These are phyloP conservation scores for Saturnia japonica DNA, from an alignment of 2,888 invertebrate genomes.

Conservation along the genomic window DNA sequence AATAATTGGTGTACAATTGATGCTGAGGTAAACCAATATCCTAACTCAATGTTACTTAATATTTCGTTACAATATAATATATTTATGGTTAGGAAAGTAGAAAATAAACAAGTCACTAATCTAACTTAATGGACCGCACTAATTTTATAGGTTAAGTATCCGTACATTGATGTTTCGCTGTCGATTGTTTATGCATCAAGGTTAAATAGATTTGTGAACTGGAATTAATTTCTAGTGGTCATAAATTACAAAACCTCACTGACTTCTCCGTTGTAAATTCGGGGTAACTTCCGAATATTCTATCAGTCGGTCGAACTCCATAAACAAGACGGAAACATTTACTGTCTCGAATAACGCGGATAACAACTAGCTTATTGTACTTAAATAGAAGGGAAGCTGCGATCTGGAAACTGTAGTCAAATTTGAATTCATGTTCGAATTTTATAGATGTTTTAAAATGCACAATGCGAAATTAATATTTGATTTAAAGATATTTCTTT, in stretches of 20 bases:
- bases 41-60: not conserved
- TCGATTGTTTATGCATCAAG: not conserved
- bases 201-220: constrained; percentile 12
- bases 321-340: constrained; percentile 28
- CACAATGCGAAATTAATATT: not conserved
- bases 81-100: not conserved
- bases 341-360: constrained; percentile 25
- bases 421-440: not conserved
- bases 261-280: constrained; percentile 27
- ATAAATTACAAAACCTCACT: constrained; percentile 25
- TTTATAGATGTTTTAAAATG: not conserved
- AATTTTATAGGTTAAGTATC: not conserved
- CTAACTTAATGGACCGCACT: not conserved
- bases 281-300: constrained; percentile 25
- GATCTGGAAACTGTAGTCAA: not conserved
- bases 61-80: not conserved
- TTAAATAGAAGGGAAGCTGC: constrained; percentile 7
- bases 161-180: not conserved
- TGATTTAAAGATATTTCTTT: not conserved
- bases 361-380: constrained; percentile 18
- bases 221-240: constrained; percentile 19
- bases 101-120: not conserved
- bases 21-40: not conserved
- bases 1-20: not conserved
- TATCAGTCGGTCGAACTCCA: constrained; percentile 25